These are phyloP conservation scores for Chanos chanos DNA, from an alignment of 2,797 vertebrate species.

Conservation along the genomic window DNA sequence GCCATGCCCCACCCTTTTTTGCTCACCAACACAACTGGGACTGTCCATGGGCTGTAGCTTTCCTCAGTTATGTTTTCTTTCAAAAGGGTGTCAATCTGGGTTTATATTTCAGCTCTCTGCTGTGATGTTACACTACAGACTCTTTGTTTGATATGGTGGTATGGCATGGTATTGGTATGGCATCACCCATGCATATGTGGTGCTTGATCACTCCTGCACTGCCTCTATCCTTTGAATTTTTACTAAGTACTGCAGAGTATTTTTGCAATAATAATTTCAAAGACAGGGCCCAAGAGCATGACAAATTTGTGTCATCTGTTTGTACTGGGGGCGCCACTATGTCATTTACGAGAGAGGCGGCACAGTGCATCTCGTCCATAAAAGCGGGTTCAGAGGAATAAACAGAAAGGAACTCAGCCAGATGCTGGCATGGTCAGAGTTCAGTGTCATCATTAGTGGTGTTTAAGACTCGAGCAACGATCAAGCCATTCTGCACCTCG, in stretches of 20 bases:
- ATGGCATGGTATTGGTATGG: no score
- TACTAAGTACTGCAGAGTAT: slow-evolving; percentile 14
- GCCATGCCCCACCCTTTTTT: slow-evolving; percentile 25
- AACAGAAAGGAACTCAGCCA: slow-evolving; percentile 6
- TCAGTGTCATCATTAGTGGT: slow-evolving; percentile 10
- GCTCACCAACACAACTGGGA: slow-evolving; percentile 14
- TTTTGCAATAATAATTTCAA: slow-evolving; percentile 3
- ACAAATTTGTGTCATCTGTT: slow-evolving; percentile 5
- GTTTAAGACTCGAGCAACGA: slow-evolving; percentile 1
- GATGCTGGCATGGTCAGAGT: slow-evolving; percentile 20
- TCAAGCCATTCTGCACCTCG: slow-evolving; percentile 25
- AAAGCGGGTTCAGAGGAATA: slow-evolving; percentile 7
- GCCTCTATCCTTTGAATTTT: slow-evolving; percentile 5
- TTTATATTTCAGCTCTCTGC: slow-evolving; percentile 23
- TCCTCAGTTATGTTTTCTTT: slow-evolving; percentile 40
- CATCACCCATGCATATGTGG: slow-evolving; percentile 14
- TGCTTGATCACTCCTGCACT: slow-evolving; percentile 22
- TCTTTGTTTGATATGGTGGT: slow-evolving; percentile 12
- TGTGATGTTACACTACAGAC: slow-evolving; percentile 27
- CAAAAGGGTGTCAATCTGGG: slow-evolving; percentile 21
- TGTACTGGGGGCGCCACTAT: neutral
- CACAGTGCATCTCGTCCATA: slow-evolving; percentile 3
- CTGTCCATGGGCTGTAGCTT: slow-evolving; percentile 30
- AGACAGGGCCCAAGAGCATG: slow-evolving; percentile 11
- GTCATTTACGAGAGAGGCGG: neutral